phyloP scores from a whole-genome alignment of 2,113 vertebrate genomes.

The Calidris pygmaea region DNA sequence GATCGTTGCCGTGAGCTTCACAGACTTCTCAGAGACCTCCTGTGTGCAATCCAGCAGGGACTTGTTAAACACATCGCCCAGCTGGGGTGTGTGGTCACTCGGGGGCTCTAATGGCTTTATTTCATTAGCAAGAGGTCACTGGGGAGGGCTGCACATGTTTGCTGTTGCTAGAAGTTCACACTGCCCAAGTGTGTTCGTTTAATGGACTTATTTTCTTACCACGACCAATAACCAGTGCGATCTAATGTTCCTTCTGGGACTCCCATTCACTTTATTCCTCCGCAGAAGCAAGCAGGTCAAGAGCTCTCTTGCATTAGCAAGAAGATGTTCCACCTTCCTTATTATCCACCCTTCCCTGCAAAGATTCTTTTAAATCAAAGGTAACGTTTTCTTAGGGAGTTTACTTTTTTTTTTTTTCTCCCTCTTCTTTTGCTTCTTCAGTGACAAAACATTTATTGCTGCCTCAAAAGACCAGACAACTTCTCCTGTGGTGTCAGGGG shows the following conservation, averaged over 20 bases:
- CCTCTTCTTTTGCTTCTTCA: background rate
- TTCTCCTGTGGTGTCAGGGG: background rate
- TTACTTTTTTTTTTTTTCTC: background rate
- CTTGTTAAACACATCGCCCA: background rate
- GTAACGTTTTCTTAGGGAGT: too few species aligned
- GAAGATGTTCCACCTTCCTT: constrained; percentile 24
- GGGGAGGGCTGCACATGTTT: background rate
- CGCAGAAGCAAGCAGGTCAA: constrained; percentile 13
- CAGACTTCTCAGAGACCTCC: background rate
- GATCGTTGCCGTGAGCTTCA: background rate
- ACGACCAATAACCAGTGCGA: background rate
- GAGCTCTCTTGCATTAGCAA: constrained; percentile 2
- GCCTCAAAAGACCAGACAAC: background rate
- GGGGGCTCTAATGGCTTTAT: background rate
- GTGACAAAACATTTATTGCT: constrained; percentile 3
- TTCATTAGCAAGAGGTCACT: background rate
- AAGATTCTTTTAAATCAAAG: background rate
- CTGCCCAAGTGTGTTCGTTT: constrained; percentile 2
- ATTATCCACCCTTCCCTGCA: background rate
- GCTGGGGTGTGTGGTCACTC: background rate
- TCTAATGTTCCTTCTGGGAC: background rate
- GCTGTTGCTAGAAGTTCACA: background rate
- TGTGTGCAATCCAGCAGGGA: background rate
- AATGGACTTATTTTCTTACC: constrained; percentile 25
- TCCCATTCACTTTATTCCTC: background rate